phyloP scores from a whole-genome alignment of 2,888 invertebrate genomes.

The Lithophane leautieri region DNA sequence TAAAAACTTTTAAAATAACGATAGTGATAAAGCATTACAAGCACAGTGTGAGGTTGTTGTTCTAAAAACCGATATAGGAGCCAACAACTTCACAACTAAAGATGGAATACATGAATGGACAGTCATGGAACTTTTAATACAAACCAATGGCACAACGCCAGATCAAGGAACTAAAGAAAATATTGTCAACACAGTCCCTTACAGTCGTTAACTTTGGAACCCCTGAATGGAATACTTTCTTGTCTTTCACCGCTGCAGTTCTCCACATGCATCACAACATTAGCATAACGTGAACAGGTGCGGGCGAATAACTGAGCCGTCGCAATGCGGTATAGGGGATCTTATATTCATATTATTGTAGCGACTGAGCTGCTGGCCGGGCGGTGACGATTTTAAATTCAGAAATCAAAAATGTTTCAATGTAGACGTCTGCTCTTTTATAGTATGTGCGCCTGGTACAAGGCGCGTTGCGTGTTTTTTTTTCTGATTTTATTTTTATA shows the following conservation, averaged over 20 bases:
- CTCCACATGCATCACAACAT: conserved; percentile 73
- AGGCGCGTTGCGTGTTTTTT: not conserved
- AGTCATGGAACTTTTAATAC: conserved; percentile 33
- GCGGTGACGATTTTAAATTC: conserved; percentile 65
- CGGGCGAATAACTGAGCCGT: conserved; percentile 87
- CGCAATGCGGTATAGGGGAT: conserved; percentile 87
- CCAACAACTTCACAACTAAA: conserved; percentile 27
- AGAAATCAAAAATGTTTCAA: conserved; percentile 65
- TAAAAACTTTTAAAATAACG: conserved; percentile 6
- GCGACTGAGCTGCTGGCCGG: conserved; percentile 67
- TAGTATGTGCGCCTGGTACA: conserved; percentile 34
- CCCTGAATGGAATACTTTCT: conserved; percentile 62
- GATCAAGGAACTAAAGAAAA: conserved; percentile 31
- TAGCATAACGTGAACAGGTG: conserved; percentile 87
- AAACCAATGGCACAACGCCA: conserved; percentile 52
- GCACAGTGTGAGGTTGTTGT: not conserved
- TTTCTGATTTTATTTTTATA: conserved; percentile 14
- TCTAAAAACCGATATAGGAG: conserved; percentile 1
- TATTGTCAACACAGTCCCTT: conserved; percentile 28
- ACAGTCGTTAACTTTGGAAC: conserved; percentile 41
- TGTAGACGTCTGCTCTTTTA: conserved; percentile 18
- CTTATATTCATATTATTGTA: conserved; percentile 87
- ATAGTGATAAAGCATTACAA: conserved; percentile 1
- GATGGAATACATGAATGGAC: conserved; percentile 27
- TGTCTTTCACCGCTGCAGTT: conserved; percentile 68